A percentile compares a stretch with the other conserved stretches of the same genome.
Evolutionary conservation across 2,888 invertebrate genomes (phyloP).

Genomic region (Polylopha cassiicola): DNA sequence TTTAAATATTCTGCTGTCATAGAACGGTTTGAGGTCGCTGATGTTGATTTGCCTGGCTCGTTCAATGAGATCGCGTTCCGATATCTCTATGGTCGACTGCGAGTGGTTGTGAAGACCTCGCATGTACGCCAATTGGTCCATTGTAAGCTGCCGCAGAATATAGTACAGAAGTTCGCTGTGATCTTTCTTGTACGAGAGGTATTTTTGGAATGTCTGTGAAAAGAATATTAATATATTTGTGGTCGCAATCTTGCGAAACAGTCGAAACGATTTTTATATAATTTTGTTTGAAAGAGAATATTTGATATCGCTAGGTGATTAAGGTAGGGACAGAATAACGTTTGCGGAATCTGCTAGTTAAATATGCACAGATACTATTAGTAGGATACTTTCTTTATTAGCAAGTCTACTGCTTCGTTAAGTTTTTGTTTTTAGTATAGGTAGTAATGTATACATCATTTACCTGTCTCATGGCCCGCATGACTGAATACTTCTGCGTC

Average conservation of each 20-base stretch:
- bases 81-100: constrained; percentile 86
- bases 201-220: constrained; percentile 92
- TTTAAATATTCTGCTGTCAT: constrained; percentile 92
- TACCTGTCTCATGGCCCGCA: constrained; percentile 94
- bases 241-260: too few species aligned
- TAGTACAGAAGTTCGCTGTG: constrained; percentile 97
- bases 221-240: too few species aligned
- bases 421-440: too few species aligned
- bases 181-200: constrained; percentile 95
- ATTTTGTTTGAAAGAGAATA: too few species aligned
- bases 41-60: constrained; percentile 95
- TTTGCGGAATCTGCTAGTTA: too few species aligned
- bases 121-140: constrained; percentile 93
- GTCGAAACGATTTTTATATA: too few species aligned
- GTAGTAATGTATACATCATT: too few species aligned
- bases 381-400: too few species aligned
- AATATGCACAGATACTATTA: too few species aligned
- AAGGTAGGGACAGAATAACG: too few species aligned
- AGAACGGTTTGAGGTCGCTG: constrained; percentile 91
- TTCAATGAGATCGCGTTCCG: constrained; percentile 80
- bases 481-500: constrained; percentile 98
- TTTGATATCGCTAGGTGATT: too few species aligned
- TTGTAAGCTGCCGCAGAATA: constrained; percentile 93
- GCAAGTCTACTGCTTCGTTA: too few species aligned
- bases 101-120: constrained; percentile 81